Base-by-base conservation (phyloP, 1,140 invertebrate genomes). In the Lanistes nyassanus region DNA sequence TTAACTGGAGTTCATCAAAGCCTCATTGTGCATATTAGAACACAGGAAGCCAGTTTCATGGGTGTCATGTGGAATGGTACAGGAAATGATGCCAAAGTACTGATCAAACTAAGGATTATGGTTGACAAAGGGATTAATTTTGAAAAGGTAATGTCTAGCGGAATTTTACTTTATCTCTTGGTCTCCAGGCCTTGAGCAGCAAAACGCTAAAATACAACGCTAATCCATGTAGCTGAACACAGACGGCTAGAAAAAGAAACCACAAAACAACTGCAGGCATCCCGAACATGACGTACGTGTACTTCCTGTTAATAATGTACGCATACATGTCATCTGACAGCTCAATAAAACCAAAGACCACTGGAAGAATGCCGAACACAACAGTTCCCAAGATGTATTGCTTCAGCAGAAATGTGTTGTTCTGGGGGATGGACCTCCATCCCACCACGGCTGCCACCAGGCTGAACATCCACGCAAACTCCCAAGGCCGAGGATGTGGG, bases 381-480 rank as follows among this genome's bases (percentile, higher is more conserved):
- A 93, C 88, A 56, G 95, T 94, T 55, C 95, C 94, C 81, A 94
- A 92, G 86, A 97, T 93, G 82, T 96, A 98, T 81, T 94, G 92
- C 83, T 94, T 91, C 85, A 99, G 92, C 1, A 93, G 92, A 65
- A 92, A 91, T 47, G 94, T 92, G 84, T 93, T 93, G 89, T 98
- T 99, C 79, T 92, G 93, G 81, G 94, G 93, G 79, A 96, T 92
- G 29, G 97, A 94, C 53, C 94, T 93, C 36, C 98, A 90, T n/a
- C 94, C 96, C 37, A 97, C 86, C 86, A 97, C 94, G 58, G 95
- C 94, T 55, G 95, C 91, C n/a, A 96, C 87, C 70, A 97, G 89
- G 81, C 96, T 97, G 5, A 93, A 90, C 80, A 95, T 93, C 97
- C 97, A 99, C 79, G 96, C 92, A 87, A 97, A 98, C 90, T 99